Evolutionary conservation across 2,888 invertebrate genomes (phyloP).

Genomic region (Bellardia bayeri): DNA sequence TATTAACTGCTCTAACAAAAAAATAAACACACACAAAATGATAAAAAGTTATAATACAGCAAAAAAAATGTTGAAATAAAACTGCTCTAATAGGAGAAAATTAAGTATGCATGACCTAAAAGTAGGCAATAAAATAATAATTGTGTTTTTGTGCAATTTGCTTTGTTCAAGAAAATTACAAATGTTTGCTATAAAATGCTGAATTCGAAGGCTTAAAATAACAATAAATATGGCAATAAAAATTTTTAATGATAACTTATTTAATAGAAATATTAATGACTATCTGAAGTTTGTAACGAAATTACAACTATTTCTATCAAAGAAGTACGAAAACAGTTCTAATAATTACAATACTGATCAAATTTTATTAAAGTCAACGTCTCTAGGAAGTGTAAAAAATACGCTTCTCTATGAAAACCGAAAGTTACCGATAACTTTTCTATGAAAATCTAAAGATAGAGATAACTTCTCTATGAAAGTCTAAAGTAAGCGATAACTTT

Average conservation of each 20-base stretch:
- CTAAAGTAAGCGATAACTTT: no score
- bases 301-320: no score
- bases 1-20: conserved; percentile 12
- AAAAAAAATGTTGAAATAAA: background rate
- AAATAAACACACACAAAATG: background rate
- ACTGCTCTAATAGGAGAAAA: background rate
- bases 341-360: no score
- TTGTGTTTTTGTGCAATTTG: background rate
- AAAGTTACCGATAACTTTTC: no score
- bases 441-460: no score
- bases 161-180: background rate
- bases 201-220: background rate
- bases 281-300: background rate
- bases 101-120: conserved; percentile 15
- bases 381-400: no score
- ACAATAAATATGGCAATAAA: conserved; percentile 1
- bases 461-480: no score
- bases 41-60: conserved; percentile 3
- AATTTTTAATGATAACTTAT: background rate
- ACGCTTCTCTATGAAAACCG: no score
- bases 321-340: no score
- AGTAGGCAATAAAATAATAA: conserved; percentile 41
- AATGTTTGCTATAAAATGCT: background rate
- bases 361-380: no score
- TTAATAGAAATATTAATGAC: background rate